Conservation (phyloP, 2,113 vertebrate genomes). For the Pygoscelis adeliae region DNA sequence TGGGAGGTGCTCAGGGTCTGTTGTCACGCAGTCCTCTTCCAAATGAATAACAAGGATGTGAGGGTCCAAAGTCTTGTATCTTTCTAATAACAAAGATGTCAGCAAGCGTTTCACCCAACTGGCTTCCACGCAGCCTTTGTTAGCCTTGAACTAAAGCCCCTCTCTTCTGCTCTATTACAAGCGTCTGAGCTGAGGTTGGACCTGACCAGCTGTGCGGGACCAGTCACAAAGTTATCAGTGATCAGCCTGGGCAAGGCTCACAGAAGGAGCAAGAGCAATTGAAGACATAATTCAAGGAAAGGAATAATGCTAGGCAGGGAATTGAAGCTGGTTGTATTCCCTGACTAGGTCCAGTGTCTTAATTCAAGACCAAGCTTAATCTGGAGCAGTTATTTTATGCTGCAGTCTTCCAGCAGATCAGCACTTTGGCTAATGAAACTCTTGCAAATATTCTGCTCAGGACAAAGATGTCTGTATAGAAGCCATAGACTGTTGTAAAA, state of each 20-base stretch:
- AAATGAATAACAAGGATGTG: background rate
- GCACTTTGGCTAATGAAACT: background rate
- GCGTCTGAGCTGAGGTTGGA: background rate
- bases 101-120: background rate
- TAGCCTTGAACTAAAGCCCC: background rate
- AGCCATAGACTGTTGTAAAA: background rate
- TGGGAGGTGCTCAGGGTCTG: background rate
- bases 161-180: background rate
- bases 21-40: background rate
- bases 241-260: background rate
- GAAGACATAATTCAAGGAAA: background rate
- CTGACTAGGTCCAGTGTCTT: background rate
- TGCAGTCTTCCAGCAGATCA: background rate
- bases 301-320: background rate
- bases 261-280: background rate
- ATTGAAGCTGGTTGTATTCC: background rate
- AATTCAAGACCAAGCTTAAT: background rate
- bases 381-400: background rate
- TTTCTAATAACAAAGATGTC: background rate
- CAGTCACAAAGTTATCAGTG: background rate
- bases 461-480: background rate
- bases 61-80: background rate
- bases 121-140: fast-evolving
- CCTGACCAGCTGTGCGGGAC: background rate
- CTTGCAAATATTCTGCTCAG: background rate